phyloP scores from a whole-genome alignment of 2,888 invertebrate species.

The Entomobrya proxima region DNA sequence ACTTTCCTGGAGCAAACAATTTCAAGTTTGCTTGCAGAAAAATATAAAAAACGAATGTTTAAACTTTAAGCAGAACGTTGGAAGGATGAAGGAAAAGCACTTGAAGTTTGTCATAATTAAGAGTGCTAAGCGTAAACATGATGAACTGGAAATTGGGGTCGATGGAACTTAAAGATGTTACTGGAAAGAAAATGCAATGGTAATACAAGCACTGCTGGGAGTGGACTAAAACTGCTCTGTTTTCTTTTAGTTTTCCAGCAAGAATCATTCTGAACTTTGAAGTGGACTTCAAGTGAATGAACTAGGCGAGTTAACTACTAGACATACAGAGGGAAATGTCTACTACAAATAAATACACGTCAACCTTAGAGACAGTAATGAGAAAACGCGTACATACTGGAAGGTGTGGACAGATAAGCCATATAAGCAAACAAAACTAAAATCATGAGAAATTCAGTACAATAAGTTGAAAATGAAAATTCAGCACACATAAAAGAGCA shows the following conservation, averaged over 20 bases:
- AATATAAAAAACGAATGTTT: constrained; percentile 6
- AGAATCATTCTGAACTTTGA: background rate
- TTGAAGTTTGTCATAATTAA: constrained; percentile 32
- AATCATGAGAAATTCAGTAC: too few relatives aligned
- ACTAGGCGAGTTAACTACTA: background rate
- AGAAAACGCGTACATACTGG: background rate
- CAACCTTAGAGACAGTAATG: constrained; percentile 1
- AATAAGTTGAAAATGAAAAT: too few relatives aligned
- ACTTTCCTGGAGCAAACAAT: constrained; percentile 15
- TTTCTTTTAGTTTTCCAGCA: background rate
- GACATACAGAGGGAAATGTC: constrained; percentile 6
- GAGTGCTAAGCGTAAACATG: background rate
- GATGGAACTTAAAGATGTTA: background rate
- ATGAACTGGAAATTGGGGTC: background rate
- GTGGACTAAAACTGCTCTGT: background rate
- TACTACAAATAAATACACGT: constrained; percentile 29
- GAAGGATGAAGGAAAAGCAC: background rate
- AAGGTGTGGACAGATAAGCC: constrained; percentile 4
- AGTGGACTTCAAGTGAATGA: constrained; percentile 23
- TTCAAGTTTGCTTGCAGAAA: constrained; percentile 8
- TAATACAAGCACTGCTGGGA: background rate
- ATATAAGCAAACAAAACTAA: background rate
- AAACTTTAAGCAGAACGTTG: background rate
- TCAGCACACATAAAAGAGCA: too few relatives aligned
- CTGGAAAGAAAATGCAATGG: background rate